These are phyloP conservation scores for Apamea sordens DNA, from an alignment of 2,888 invertebrate genomes.

Conservation along the genomic window DNA sequence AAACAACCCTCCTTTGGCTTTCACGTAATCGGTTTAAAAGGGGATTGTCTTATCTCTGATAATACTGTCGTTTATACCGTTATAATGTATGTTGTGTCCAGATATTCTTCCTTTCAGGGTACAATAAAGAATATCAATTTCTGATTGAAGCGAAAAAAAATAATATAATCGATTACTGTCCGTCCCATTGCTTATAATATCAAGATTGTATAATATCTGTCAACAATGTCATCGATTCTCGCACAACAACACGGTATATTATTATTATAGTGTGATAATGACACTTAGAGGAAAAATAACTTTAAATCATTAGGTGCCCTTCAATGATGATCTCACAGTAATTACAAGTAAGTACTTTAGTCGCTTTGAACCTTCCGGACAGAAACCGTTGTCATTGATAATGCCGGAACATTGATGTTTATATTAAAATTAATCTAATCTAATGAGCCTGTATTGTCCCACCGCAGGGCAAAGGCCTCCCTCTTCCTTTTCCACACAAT, in stretches of 20 bases:
- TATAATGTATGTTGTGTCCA: not conserved
- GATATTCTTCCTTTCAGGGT: too few relatives aligned
- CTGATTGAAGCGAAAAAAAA: not conserved
- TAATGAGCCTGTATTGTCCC: too few relatives aligned
- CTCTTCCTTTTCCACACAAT: too few relatives aligned
- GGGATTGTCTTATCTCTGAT: not conserved
- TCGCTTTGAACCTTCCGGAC: constrained; percentile 34
- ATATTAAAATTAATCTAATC: constrained; percentile 5
- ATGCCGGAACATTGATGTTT: constrained; percentile 7
- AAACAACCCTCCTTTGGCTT: not conserved
- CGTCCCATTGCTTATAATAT: not conserved
- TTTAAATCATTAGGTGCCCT: constrained; percentile 16
- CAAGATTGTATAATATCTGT: not conserved
- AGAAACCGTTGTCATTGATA: constrained; percentile 23
- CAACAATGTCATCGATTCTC: not conserved
- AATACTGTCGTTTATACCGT: not conserved
- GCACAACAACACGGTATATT: not conserved
- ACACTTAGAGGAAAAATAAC: constrained; percentile 25
- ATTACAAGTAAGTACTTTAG: constrained; percentile 23
- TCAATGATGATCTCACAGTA: constrained; percentile 44
- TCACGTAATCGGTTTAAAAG: not conserved
- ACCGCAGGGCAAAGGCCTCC: too few relatives aligned
- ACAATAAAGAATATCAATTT: not conserved
- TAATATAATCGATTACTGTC: not conserved
- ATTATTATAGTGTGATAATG: constrained; percentile 6